Percentiles rank a stretch among this genome's conserved stretches.
Evolutionary conservation across 2,888 invertebrate species (phyloP).

Genomic region (Thecocarcelia acutangulata): DNA sequence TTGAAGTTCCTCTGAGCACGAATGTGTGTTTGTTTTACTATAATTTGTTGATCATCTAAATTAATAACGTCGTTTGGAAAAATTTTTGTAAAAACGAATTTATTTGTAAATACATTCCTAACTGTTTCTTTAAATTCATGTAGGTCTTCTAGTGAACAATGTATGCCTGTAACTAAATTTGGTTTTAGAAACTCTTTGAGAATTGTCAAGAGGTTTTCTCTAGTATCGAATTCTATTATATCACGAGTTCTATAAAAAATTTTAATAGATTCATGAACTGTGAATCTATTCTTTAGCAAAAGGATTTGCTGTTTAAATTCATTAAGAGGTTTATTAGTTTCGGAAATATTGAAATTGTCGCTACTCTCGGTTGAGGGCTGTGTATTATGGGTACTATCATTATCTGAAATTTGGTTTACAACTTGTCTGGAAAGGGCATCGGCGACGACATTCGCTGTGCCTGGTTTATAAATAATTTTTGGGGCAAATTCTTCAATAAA

Average conservation of each 20-base stretch:
- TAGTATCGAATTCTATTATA: constrained; percentile 53
- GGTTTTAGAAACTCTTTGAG: constrained; percentile 54
- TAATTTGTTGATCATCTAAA: constrained; percentile 34
- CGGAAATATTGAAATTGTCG: no score
- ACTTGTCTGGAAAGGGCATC: neutral
- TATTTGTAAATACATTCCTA: constrained; percentile 16
- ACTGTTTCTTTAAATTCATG: constrained; percentile 44
- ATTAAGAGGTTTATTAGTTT: constrained; percentile 8
- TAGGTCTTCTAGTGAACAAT: constrained; percentile 43
- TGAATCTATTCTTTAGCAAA: neutral
- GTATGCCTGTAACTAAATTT: constrained; percentile 53
- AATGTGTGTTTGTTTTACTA: constrained; percentile 34
- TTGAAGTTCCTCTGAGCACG: constrained; percentile 44
- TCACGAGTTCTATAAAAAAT: constrained; percentile 11
- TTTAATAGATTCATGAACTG: neutral
- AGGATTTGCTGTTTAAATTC: constrained; percentile 42
- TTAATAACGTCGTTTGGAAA: constrained; percentile 14
- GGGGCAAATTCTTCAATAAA: neutral
- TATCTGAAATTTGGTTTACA: neutral
- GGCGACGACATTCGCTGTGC: neutral
- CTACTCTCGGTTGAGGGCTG: constrained; percentile 35
- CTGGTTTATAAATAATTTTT: constrained; percentile 1
- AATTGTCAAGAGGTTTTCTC: no score
- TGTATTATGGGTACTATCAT: neutral
- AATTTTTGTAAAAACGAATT: constrained; percentile 29